Conservation (phyloP, 2,113 vertebrate genomes). For the Hydropotes inermis region DNA sequence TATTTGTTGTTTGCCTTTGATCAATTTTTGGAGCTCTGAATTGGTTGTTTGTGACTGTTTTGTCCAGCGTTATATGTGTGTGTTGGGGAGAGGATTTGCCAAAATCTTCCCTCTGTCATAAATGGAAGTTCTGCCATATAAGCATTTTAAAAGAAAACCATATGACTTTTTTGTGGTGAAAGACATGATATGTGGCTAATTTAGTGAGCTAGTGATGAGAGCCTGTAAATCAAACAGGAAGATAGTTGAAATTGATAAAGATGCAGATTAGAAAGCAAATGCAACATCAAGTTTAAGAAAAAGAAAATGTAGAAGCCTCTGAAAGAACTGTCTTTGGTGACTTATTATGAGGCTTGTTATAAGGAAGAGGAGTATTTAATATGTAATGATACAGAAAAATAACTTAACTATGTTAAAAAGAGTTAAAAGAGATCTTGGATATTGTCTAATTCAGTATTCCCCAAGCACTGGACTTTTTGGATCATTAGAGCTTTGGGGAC, state of each 20-base stretch:
- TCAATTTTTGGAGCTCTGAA: neutral
- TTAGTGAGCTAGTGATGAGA: constrained; percentile 51
- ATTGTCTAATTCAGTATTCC: neutral
- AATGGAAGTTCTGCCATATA: neutral
- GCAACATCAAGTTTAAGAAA: neutral
- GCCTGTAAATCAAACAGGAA: constrained; percentile 34
- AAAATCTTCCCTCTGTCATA: neutral
- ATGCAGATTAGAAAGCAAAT: constrained; percentile 40
- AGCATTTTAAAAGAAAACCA: neutral
- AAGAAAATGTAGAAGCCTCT: neutral
- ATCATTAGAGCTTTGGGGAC: neutral
- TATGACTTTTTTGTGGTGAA: neutral
- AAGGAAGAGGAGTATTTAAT: neutral
- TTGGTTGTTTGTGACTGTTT: neutral
- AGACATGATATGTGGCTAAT: neutral
- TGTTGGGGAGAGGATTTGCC: neutral
- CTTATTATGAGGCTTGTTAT: neutral
- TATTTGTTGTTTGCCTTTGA: no score
- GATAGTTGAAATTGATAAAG: constrained; percentile 46
- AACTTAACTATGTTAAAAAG: neutral
- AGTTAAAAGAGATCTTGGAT: neutral
- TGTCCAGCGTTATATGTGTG: neutral
- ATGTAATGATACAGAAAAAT: neutral
- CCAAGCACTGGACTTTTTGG: neutral
- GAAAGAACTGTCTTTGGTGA: neutral